phyloP scores from a whole-genome alignment of 1,140 invertebrate species.

The Diprion similis region DNA sequence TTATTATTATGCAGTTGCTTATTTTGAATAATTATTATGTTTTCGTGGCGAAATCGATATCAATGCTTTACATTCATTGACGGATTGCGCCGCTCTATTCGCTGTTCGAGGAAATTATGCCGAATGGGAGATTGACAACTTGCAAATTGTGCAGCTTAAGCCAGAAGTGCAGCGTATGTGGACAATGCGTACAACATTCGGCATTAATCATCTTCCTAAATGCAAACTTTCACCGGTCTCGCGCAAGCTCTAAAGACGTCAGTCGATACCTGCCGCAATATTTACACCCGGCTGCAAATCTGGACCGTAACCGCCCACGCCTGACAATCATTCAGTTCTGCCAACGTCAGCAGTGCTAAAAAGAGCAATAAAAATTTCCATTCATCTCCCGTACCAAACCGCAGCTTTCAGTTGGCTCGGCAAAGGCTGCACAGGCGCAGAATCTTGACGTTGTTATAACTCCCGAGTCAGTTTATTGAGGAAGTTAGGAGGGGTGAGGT shows the following conservation, averaged over 20 bases:
- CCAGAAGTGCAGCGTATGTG: background rate
- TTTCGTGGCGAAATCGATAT: too few species aligned
- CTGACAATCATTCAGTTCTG: conserved; percentile 4
- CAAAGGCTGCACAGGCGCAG: background rate
- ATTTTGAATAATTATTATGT: too few species aligned
- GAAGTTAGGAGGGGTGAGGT: conserved; percentile 28
- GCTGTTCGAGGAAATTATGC: too few species aligned
- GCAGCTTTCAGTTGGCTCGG: background rate
- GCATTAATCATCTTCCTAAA: conserved; percentile 1
- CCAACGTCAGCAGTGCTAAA: conserved; percentile 6
- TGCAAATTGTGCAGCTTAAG: too few species aligned
- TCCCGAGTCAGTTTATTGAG: conserved; percentile 39
- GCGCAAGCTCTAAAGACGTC: background rate
- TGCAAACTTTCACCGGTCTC: conserved; percentile 5
- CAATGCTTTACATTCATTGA: too few species aligned
- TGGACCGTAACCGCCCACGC: conserved; percentile 6
- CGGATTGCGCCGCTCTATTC: too few species aligned
- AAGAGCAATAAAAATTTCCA: conserved; percentile 29
- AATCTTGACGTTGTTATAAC: background rate
- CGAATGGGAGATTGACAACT: too few species aligned
- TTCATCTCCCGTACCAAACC: conserved; percentile 22
- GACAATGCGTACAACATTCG: background rate
- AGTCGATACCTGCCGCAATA: conserved; percentile 7
- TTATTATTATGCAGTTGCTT: too few species aligned
- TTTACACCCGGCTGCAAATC: conserved; percentile 7